Evolutionary conservation across 2,797 vertebrate genomes (phyloP).

Genomic region (Gila robusta): DNA sequence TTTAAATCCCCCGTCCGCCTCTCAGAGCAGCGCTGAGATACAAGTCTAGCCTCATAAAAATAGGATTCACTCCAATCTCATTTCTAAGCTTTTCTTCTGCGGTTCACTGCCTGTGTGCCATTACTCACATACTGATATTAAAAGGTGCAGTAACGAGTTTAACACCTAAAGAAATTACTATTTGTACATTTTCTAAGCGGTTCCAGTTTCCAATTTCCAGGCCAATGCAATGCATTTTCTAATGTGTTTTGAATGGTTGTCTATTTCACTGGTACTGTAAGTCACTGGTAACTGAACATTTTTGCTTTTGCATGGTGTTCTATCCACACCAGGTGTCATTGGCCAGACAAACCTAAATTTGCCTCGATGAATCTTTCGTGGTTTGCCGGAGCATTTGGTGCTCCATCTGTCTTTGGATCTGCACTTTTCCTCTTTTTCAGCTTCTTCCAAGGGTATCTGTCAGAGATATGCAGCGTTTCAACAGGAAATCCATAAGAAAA

Average conservation of each 20-base stretch:
- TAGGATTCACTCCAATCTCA: slow-evolving; percentile 51
- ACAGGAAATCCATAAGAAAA: slow-evolving; percentile 16
- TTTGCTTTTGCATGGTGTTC: background rate
- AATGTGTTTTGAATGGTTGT: background rate
- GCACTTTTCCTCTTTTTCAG: background rate
- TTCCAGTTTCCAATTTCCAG: no score
- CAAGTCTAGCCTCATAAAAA: slow-evolving; percentile 34
- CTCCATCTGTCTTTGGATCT: background rate
- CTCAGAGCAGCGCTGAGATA: slow-evolving; percentile 18
- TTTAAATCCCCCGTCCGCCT: slow-evolving; percentile 49
- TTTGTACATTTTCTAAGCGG: background rate
- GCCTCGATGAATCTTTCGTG: background rate
- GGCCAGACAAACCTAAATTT: background rate
- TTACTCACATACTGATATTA: slow-evolving; percentile 7
- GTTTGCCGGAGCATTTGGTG: background rate
- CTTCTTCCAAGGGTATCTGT: slow-evolving; percentile 31
- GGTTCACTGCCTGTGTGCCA: background rate
- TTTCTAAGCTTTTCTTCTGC: slow-evolving; percentile 43
- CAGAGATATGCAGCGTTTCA: slow-evolving; percentile 20
- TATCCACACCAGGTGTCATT: background rate
- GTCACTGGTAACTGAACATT: no score
- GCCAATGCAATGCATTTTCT: slow-evolving; percentile 3
- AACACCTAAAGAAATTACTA: background rate
- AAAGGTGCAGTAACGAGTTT: slow-evolving; percentile 1
- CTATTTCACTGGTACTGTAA: no score